Evolutionary conservation across 2,797 vertebrate genomes (phyloP), one percentile per base, ranked within the genome.

Genomic region (Toxotes lorentzi): DNA sequence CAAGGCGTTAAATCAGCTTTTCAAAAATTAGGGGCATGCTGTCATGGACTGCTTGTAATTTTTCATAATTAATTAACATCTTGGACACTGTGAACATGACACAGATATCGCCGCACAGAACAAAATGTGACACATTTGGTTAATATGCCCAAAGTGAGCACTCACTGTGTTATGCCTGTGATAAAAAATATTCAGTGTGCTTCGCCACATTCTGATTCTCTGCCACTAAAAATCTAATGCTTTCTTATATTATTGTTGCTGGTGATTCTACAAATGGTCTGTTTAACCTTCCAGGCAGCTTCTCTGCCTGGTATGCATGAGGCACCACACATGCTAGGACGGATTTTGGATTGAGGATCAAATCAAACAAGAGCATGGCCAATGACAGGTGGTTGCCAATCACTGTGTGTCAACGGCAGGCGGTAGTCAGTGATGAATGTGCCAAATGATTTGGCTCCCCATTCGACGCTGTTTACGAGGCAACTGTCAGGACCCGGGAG

Each of bases 391-490:
- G 90, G 87, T 34, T 72, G 76, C 70, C 81, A 86, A 64, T 90
- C 87, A 86, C 62, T 83, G 78, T 87, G 78, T 84, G 78, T 84
- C 69, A 73, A 82, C 79, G 81, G 77, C 88, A 88, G 91, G 86
- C 84, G 86, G 87, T 53, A 81, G 73, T 84, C 75, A 27, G 77
- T 87, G 71, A 58, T 24, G 53, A 70, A 69, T 54, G 69, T 84
- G 86, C 87, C 88, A 90, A 83, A 65, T 73, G 86, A 81, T 81
- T 86, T 90, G 89, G 90, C 85, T 73, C 64, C 51, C 9, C 27
- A 59, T 60, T n/a, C 50, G 43, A 64, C 65, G 78, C 63, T 80
- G 79, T 89, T 83, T 86, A 77, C 78, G 73, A 56, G 85, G 70
- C 71, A 60, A 78, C 68, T 70, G 68, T 88, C 86, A 76, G 43